Evolutionary conservation across 2,797 vertebrate species (phyloP), one percentile per base, ranked within the genome.

Genomic region (Hydrocynus forskahlii): DNA sequence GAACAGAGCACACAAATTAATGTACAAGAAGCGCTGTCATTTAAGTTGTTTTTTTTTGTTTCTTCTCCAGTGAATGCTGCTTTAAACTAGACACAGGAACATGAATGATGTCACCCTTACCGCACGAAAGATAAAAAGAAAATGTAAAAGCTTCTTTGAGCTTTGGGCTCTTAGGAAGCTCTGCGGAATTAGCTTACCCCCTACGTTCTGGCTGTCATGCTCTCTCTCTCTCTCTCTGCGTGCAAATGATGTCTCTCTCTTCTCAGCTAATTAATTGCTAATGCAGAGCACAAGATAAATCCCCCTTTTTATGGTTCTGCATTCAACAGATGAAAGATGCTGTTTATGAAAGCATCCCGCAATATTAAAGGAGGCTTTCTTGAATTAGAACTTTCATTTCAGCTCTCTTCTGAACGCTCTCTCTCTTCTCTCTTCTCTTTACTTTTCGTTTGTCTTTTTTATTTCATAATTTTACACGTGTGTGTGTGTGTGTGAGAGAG

Each of bases 211-310:
- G 74, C 79, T 74, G 70, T 64, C 62, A 64, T 64, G 59, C 23
- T 62, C 76, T 77, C 79, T 75, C 38, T 5, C 86, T 80, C 78
- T 80, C 83, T 23, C 80, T 66, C 81, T 71, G 50, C 16, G 77
- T 35, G 69, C 78, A 75, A 85, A 88, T 82, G 83, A 89, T 78
- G 75, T 83, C 59, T 54, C 52, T 54, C 66, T 78, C 74, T 75
- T 83, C 73, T 79, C 73, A 54, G 69, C 88, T 91, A 91, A 93
- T 93, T 92, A 91, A 92, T 86, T 88, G 81, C 79, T 78, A 89
- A 91, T 88, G 78, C 88, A 91, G 90, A 90, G 85, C 50, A 81
- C 75, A 79, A 80, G 62, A 89, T 72, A 84, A 86, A 86, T 81
- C 88, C 80, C 38, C 66, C n/a, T 10, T 54, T 86, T 35, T 75